Percentiles rank a stretch among this genome's conserved stretches.
phyloP scores from a whole-genome alignment of 1,140 invertebrate genomes.

The Tetramorium parvispinum region DNA sequence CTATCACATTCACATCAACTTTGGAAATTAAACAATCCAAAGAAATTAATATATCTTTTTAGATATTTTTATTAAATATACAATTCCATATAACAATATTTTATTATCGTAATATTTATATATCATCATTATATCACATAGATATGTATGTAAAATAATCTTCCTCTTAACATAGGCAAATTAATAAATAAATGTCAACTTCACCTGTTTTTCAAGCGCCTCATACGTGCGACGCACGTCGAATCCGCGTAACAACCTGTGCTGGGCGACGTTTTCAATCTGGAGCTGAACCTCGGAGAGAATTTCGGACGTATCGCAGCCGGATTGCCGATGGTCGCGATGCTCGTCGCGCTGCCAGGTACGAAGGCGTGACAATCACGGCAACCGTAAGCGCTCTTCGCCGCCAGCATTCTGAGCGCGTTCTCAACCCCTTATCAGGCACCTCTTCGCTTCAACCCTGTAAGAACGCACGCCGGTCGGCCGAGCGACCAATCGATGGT shows the following conservation, averaged over 20 bases:
- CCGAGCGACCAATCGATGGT: constrained; percentile 30
- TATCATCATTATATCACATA: neutral
- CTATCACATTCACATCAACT: neutral
- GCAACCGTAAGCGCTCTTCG: constrained; percentile 72
- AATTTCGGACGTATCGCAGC: constrained; percentile 64
- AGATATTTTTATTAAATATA: neutral
- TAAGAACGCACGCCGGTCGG: neutral
- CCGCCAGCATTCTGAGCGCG: constrained; percentile 75
- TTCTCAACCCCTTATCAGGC: constrained; percentile 66
- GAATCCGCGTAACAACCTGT: constrained; percentile 58
- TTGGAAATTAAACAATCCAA: neutral
- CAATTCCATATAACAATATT: neutral
- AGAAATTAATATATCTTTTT: neutral
- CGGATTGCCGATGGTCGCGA: constrained; percentile 47
- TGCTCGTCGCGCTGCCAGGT: constrained; percentile 54
- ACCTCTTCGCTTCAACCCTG: constrained; percentile 67
- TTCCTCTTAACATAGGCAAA: neutral
- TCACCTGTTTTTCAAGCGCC: constrained; percentile 77
- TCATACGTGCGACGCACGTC: constrained; percentile 63
- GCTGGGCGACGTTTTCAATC: constrained; percentile 62
- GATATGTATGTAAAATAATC: neutral
- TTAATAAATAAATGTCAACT: constrained; percentile 35
- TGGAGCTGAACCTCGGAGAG: constrained; percentile 59
- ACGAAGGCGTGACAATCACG: constrained; percentile 47
- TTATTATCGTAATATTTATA: no score